Evolutionary conservation across 2,797 vertebrate species (phyloP).

Genomic region (Poliocrania exsul): DNA sequence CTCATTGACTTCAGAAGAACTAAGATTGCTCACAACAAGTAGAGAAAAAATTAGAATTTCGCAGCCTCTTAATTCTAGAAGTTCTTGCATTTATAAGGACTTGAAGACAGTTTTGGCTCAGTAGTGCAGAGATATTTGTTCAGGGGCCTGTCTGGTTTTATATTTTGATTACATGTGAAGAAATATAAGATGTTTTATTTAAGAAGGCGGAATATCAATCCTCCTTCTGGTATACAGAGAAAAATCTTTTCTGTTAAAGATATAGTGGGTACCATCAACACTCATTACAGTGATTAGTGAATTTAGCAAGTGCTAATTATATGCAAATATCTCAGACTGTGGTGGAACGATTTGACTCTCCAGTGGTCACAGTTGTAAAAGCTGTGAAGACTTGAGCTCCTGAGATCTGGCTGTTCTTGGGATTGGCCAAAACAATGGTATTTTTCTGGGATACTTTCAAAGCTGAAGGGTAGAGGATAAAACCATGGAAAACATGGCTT

Average conservation of each 20-base stretch:
- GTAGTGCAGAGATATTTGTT: background rate
- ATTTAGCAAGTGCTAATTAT: background rate
- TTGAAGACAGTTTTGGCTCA: background rate
- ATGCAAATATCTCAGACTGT: background rate
- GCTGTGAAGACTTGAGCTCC: background rate
- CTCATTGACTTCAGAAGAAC: background rate
- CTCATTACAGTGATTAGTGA: background rate
- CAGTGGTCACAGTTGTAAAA: background rate
- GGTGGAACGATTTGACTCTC: background rate
- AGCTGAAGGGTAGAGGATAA: background rate
- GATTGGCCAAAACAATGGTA: background rate
- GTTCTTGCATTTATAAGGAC: background rate
- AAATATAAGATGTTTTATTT: background rate
- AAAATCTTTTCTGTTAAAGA: background rate
- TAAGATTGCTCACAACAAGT: background rate
- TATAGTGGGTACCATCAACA: background rate
- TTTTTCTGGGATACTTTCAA: background rate
- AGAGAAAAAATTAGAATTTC: slow-evolving; percentile 4
- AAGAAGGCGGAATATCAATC: background rate
- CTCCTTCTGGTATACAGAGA: background rate
- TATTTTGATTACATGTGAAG: background rate
- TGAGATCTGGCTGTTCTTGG: background rate
- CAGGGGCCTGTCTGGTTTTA: background rate
- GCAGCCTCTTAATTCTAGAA: background rate
- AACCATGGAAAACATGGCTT: background rate